Base-by-base conservation (phyloP, 2,888 invertebrate species). In the Drymonia ruficornis region DNA sequence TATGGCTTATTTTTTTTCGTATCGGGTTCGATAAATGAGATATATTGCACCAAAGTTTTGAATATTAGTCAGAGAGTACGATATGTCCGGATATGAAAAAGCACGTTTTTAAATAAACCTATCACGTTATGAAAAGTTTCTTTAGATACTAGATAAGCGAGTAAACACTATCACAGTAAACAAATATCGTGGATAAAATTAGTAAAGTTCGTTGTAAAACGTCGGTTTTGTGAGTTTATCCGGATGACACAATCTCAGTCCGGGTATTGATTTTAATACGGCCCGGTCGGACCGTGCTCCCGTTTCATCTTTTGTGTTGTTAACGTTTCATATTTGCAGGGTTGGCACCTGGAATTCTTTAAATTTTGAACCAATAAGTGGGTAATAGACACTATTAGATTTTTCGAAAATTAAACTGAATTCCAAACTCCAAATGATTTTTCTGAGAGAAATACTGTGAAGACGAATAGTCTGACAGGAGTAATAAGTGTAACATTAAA, bases 231-330 rank as follows among this genome's bases (percentile, higher is more conserved):
- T 18, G 48, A 54, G 58, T 55, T 59, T 67, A 66, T 67, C 64
- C 64, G 53, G 45, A 43, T 61, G 65, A 55, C 60, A 56, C 58
- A 58, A 67, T 67, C 66, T 63, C 64, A 44, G 36, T 53, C 53
- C 61, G 65, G 58, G 61, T 68, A 68, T 69, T 63, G 69, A 67
- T 68, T 68, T 68, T 59, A 65, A 61, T 63, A 56, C 51, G 42
- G 59, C 44, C 50, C 54, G 50, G 53, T 45, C 18, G 40, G 29
- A 44, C 49, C 18, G 16, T 46, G 40, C 40, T 44, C 48, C 56
- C 48, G 50, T 53, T 63, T 54, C 56, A 63, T 61, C 63, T 59
- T 7, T 50, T 46, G 49, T 40, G 36, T 15, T 46, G n/a, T 2
- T 15, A 38, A 13, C 16, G 4, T 16, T 40, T 50, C 50, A 65